phyloP scores from a whole-genome alignment of 2,113 vertebrate genomes.

The Sisor rabdophorus region DNA sequence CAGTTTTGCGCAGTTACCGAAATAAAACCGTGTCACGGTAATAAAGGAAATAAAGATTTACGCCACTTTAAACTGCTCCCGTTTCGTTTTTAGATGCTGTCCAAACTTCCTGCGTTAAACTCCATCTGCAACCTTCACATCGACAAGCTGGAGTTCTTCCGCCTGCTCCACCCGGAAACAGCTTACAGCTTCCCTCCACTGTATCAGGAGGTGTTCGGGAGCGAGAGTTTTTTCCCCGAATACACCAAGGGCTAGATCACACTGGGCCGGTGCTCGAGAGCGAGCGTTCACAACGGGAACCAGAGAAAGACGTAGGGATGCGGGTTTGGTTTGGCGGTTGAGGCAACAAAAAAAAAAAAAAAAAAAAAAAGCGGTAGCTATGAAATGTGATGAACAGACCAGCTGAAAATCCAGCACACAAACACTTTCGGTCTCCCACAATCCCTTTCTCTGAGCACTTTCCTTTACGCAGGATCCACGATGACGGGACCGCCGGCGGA shows the following conservation, averaged over 20 bases:
- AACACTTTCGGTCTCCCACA: conserved; percentile 63
- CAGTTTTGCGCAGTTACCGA: not conserved
- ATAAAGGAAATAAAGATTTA: not conserved
- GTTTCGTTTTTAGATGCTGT: conserved; percentile 72
- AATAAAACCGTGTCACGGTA: not conserved
- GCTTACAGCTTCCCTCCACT: conserved; percentile 82
- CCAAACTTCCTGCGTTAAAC: conserved; percentile 83
- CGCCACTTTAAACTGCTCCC: not conserved
- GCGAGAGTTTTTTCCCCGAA: conserved; percentile 79
- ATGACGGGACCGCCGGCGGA: conserved; percentile 45
- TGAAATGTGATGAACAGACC: conserved; percentile 49
- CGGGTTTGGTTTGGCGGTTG: too few relatives aligned
- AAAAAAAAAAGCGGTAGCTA: conserved; percentile 26
- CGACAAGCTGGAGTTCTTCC: conserved; percentile 89
- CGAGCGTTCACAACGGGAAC: conserved; percentile 28
- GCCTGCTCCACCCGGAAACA: conserved; percentile 81
- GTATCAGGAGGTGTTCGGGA: conserved; percentile 85
- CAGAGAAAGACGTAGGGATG: conserved; percentile 13
- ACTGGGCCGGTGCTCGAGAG: conserved; percentile 10
- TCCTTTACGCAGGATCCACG: conserved; percentile 37
- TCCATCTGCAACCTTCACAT: conserved; percentile 87
- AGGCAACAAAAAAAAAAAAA: conserved; percentile 45
- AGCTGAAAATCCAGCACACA: conserved; percentile 72
- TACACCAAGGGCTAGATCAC: conserved; percentile 73
- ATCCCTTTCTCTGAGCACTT: conserved; percentile 57